Base-by-base conservation (phyloP, 2,113 vertebrate species). In the Sarotherodon lohbergeri region DNA sequence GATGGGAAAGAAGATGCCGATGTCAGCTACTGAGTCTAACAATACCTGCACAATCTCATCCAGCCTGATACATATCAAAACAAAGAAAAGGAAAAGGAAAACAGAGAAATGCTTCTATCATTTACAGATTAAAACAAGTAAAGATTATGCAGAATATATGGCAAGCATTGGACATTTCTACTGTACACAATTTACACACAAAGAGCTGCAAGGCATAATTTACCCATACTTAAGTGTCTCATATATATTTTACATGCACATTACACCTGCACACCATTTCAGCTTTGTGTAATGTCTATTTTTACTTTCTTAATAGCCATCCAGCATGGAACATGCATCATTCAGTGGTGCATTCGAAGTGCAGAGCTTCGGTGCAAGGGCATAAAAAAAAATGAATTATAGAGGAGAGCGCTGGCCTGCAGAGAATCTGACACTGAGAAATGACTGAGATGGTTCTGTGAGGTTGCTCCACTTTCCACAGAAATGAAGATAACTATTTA, bases 361-460 rank as follows among this genome's bases (percentile, higher is more conserved):
- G 90, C 82, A 84, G 76, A 61, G 14, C 81, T 86, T 83, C 79
- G 89, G 87, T 48, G 9, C 22, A 6, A 63, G 84, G 86, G 56
- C 90, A 87, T 90, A 89, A 84, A 88, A 80, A 63, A 79, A 82
- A 84, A 89, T 95, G 90, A 95, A 95, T 96, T 92, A 96, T 96
- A 83, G 88, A 96, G 83, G 86, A 93, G 88, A 83, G 86, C 83
- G 17, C 86, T 76, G 90, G 93, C 81, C 93, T 92, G 92, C 90
- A 88, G 87, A 95, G 91, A 88, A 81, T 81, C 86, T 86, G 17
- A 91, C 80, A 71, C 43, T 86, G 63, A 78, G 84, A 92, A 91
- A 88, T 7, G 16, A 34, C 29, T 82, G 54, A 10, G 90, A 92
- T 79, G 29, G 61, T 71, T 90, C 85, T 61, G 71, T 80, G 52